A percentile compares a stretch with the other conserved stretches of the same genome.
phyloP scores from a whole-genome alignment of 2,113 vertebrate species.

The Lontra canadensis region DNA sequence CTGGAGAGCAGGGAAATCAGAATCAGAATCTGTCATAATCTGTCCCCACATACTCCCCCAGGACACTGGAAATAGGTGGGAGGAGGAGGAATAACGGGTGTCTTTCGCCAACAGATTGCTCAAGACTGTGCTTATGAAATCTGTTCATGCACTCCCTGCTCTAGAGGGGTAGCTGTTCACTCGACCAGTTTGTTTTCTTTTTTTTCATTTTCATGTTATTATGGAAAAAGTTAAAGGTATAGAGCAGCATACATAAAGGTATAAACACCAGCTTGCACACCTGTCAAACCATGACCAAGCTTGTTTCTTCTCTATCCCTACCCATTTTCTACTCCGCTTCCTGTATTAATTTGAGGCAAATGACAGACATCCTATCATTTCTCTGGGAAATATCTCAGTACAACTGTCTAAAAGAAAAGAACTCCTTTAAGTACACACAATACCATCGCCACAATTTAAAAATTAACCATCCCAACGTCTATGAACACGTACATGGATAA shows the following conservation, averaged over 20 bases:
- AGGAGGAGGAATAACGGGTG: background rate
- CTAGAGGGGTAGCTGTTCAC: background rate
- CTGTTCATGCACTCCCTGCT: background rate
- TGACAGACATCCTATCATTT: background rate
- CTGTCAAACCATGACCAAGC: background rate
- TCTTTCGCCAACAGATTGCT: background rate
- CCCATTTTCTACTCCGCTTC: background rate
- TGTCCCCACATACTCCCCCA: background rate
- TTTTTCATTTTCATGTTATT: background rate
- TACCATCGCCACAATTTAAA: background rate
- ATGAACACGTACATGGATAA: background rate
- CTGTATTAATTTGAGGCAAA: constrained; percentile 27
- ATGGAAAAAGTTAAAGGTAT: background rate
- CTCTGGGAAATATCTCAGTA: background rate
- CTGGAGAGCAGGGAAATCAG: background rate
- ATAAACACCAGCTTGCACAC: background rate
- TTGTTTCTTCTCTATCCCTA: background rate
- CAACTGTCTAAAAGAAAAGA: background rate
- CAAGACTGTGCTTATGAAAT: background rate
- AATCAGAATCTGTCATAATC: background rate
- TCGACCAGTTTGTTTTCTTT: background rate
- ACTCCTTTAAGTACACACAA: constrained; percentile 10
- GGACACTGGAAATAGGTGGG: background rate
- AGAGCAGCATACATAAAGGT: constrained; percentile 6
- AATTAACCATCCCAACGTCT: background rate